Percentiles rank a stretch among this genome's conserved stretches.
Evolutionary conservation across 2,888 invertebrate genomes (phyloP).

Genomic region (Hemistola chrysoprasaria): DNA sequence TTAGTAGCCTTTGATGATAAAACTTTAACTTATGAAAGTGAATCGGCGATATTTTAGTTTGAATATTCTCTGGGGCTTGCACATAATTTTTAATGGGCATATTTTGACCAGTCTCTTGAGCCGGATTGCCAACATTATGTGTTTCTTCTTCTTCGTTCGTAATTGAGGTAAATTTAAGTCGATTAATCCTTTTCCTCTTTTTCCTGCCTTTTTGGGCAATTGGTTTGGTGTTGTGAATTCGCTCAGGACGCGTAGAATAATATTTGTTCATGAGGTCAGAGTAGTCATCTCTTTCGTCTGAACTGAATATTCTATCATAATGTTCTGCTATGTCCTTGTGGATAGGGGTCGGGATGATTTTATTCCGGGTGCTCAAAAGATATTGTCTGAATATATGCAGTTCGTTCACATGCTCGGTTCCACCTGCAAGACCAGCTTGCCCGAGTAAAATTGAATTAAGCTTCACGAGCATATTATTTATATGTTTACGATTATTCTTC

Average conservation of each 20-base stretch:
- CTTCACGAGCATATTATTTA: constrained; percentile 68
- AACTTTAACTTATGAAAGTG: constrained; percentile 41
- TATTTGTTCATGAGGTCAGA: constrained; percentile 55
- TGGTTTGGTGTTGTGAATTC: constrained; percentile 40
- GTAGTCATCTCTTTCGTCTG: constrained; percentile 65
- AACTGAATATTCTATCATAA: constrained; percentile 76
- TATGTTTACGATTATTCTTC: constrained; percentile 54
- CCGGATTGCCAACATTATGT: too few relatives aligned
- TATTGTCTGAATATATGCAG: constrained; percentile 58
- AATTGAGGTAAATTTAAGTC: too few relatives aligned
- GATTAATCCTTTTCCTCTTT: too few relatives aligned
- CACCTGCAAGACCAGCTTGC: constrained; percentile 81
- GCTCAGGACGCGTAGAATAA: constrained; percentile 36
- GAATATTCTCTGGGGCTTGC: neutral
- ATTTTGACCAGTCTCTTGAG: too few relatives aligned
- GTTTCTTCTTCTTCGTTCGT: too few relatives aligned
- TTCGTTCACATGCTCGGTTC: constrained; percentile 66
- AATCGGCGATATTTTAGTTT: constrained; percentile 34
- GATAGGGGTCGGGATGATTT: constrained; percentile 55
- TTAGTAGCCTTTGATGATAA: constrained; percentile 44
- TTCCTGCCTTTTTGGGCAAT: constrained; percentile 37
- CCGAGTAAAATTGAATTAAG: constrained; percentile 83
- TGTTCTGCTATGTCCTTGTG: constrained; percentile 77
- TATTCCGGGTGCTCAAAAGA: constrained; percentile 50
- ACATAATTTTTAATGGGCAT: too few relatives aligned